phyloP scores from a whole-genome alignment of 2,113 vertebrate genomes.

The Sebastes fasciatus region DNA sequence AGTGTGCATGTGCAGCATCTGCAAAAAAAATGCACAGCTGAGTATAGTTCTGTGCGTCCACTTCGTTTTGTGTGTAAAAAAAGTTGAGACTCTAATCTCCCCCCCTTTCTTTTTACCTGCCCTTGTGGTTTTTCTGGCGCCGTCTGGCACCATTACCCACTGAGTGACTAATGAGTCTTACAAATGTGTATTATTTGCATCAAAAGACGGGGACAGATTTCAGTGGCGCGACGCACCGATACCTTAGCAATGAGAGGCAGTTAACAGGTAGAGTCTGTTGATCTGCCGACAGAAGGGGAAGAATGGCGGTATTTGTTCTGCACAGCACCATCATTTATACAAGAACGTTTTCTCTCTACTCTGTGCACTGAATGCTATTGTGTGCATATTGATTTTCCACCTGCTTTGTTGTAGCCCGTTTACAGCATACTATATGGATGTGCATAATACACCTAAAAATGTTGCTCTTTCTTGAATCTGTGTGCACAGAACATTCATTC shows the following conservation, averaged over 20 bases:
- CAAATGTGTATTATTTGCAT: constrained; percentile 77
- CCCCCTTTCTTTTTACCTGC: constrained; percentile 46
- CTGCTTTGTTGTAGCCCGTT: constrained; percentile 1
- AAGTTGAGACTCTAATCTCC: constrained; percentile 40
- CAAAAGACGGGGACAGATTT: constrained; percentile 68
- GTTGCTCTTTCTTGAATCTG: not conserved
- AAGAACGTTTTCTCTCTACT: constrained; percentile 8
- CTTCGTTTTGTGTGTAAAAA: constrained; percentile 32
- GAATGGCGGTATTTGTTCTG: constrained; percentile 12
- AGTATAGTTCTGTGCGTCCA: not conserved
- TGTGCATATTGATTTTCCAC: constrained; percentile 25
- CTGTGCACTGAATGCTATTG: constrained; percentile 28
- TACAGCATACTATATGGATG: not conserved
- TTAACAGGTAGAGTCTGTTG: constrained; percentile 55
- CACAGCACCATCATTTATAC: constrained; percentile 12
- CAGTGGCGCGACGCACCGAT: constrained; percentile 8
- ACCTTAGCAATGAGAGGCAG: constrained; percentile 39
- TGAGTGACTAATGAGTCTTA: constrained; percentile 76
- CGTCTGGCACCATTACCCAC: constrained; percentile 72
- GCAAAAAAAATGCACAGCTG: not conserved
- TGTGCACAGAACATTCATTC: not conserved
- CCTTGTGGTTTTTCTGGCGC: constrained; percentile 57
- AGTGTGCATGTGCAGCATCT: not conserved
- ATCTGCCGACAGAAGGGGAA: constrained; percentile 39
- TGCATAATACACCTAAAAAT: not conserved